Conservation (phyloP, 2,113 vertebrate genomes). For the Scalopus aquaticus region DNA sequence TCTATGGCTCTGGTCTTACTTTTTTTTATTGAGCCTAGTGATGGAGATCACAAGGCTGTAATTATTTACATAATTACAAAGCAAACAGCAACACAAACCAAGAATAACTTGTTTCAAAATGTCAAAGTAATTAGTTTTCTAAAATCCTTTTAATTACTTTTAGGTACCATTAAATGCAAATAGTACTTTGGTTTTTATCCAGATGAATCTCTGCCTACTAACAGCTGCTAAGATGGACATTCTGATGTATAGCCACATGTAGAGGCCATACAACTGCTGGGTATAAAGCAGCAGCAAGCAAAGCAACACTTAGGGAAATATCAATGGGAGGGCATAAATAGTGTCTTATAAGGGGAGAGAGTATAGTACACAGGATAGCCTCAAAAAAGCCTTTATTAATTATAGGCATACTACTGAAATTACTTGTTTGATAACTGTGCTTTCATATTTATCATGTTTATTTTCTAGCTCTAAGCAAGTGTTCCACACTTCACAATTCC, state of each 20-base stretch:
- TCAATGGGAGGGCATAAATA: neutral
- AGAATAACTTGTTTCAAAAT: conserved; percentile 13
- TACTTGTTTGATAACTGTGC: neutral
- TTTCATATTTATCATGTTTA: neutral
- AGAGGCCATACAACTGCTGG: neutral
- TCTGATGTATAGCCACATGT: neutral
- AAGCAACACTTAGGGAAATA: neutral
- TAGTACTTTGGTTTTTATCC: neutral
- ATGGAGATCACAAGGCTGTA: neutral
- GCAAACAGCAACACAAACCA: conserved; percentile 13
- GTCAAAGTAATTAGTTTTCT: neutral
- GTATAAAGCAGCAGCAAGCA: neutral
- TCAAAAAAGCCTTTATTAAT: neutral
- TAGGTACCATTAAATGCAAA: neutral
- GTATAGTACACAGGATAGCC: neutral
- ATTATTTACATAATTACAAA: conserved; percentile 47
- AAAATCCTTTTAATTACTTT: neutral
- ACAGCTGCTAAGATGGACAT: neutral
- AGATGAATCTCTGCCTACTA: neutral
- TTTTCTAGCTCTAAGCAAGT: neutral
- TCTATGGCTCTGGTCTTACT: too few relatives aligned
- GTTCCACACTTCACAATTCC: neutral
- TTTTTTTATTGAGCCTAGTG: neutral
- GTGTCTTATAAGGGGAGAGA: neutral
- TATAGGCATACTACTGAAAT: neutral